These are phyloP conservation scores for Condylostylus longicornis DNA, from an alignment of 1,140 invertebrate genomes.

Conservation along the genomic window DNA sequence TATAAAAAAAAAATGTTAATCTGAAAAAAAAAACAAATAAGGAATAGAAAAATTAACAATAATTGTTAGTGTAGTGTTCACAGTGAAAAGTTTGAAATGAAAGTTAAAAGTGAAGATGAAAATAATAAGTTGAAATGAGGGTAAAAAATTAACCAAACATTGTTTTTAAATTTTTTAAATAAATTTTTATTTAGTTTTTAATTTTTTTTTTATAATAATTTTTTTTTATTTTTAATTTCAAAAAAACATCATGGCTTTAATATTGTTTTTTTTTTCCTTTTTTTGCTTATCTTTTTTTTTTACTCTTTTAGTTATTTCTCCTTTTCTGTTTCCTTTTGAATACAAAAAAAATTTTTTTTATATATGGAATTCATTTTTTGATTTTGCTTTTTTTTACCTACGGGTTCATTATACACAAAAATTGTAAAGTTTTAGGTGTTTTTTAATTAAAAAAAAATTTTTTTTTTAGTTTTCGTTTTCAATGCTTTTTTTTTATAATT, in stretches of 20 bases:
- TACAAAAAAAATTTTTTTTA: too few species aligned
- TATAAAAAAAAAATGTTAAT: neutral
- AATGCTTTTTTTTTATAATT: neutral
- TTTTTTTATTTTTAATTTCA: neutral
- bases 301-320: slow-evolving; percentile 3
- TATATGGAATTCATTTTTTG: too few species aligned
- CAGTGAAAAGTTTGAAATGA: too few species aligned
- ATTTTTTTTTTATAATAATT: neutral
- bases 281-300: slow-evolving; percentile 3
- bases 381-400: too few species aligned
- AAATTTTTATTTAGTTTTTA: slow-evolving; percentile 11
- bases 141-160: too few species aligned
- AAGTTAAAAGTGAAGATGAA: neutral
- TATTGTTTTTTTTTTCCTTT: neutral
- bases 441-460: too few species aligned
- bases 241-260: neutral
- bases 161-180: slow-evolving; percentile 29
- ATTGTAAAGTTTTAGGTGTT: too few species aligned
- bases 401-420: too few species aligned
- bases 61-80: slow-evolving; percentile 6
- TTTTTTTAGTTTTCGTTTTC: too few species aligned
- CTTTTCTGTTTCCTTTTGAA: slow-evolving; percentile 1
- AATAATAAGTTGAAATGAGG: too few species aligned
- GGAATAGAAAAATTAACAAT: slow-evolving; percentile 1
- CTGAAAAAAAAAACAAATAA: neutral